Base-by-base conservation (phyloP, 1,140 invertebrate genomes). In the Microplitis demolitor region DNA sequence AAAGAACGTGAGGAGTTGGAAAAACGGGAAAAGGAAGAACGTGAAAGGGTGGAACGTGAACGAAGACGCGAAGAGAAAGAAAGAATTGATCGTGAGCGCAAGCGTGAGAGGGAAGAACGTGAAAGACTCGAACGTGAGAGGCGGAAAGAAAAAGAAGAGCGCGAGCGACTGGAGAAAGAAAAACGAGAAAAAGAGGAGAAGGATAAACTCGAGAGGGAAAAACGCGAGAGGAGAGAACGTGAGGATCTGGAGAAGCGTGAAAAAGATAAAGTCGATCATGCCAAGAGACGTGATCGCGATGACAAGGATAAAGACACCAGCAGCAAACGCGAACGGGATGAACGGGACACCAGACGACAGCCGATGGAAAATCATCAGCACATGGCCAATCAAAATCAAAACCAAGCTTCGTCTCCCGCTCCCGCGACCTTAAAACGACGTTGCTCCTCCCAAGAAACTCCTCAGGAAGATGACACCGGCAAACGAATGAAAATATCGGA, bases 381-480 rank as follows among this genome's bases (percentile, higher is more conserved):
- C 61, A 79, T 79, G 0, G 70, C 70, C 6, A 66, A 74, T 0
- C 82, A 83, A 35, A 76, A 71, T 51, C 80, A 80, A 24, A 71
- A 68, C 16, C 83, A 84, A 54, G 58, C 76, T 5, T 88, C 39
- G 6, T 45, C 92, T 58, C 91, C 92, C 0, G 90, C 91, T 1
- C 89, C 90, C 51, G 88, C 91, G 39, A 88, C 90, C 0, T 88
- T 90, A 37, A 95, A 95, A 82, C 88, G 94, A 54, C 89, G 93
- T 64, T 90, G 93, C 71, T 94, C 93, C 61, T 93, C 92, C 1
- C 93, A 95, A 79, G 94, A 95, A 50, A 91, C 92, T 56, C 88
- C 88, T 50, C 70, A 86, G 1, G 89, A 90, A 45, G 93, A 95
- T 2, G 92, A 94, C 24, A 83, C 85, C 0, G 95, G 95, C 78